phyloP scores from a whole-genome alignment of 2,797 vertebrate genomes.

The Myotis pilosus region DNA sequence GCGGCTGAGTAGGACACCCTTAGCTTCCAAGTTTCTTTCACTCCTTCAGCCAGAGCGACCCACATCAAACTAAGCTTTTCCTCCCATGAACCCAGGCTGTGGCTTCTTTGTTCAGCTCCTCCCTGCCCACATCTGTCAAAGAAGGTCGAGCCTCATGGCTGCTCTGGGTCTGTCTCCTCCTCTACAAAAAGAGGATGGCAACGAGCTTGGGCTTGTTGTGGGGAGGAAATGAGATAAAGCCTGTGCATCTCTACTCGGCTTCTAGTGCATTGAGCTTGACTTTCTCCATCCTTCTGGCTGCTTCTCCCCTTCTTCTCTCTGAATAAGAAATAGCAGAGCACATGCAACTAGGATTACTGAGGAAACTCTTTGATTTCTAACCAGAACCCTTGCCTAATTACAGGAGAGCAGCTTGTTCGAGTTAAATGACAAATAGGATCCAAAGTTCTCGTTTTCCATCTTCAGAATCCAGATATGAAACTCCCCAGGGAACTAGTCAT shows the following conservation, averaged over 20 bases:
- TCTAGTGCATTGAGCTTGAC: accelerated
- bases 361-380: not conserved
- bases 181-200: not conserved
- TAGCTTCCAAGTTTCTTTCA: not conserved
- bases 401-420: not conserved
- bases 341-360: not conserved
- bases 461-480: not conserved
- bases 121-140: not conserved
- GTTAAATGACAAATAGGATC: not conserved
- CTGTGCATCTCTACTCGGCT: accelerated
- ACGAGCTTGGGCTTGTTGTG: accelerated
- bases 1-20: not conserved
- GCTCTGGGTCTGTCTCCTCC: not conserved
- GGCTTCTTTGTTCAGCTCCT: not conserved
- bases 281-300: not conserved
- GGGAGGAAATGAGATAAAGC: not conserved
- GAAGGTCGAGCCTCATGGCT: not conserved
- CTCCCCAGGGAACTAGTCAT: not conserved
- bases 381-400: not conserved
- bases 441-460: not conserved
- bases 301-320: not conserved
- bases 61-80: not conserved
- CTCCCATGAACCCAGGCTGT: not conserved
- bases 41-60: not conserved
- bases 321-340: not conserved